A percentile compares a stretch with the other conserved stretches of the same genome.
Evolutionary conservation across 2,888 invertebrate genomes (phyloP).

Genomic region (Agrenia bidenticulata): DNA sequence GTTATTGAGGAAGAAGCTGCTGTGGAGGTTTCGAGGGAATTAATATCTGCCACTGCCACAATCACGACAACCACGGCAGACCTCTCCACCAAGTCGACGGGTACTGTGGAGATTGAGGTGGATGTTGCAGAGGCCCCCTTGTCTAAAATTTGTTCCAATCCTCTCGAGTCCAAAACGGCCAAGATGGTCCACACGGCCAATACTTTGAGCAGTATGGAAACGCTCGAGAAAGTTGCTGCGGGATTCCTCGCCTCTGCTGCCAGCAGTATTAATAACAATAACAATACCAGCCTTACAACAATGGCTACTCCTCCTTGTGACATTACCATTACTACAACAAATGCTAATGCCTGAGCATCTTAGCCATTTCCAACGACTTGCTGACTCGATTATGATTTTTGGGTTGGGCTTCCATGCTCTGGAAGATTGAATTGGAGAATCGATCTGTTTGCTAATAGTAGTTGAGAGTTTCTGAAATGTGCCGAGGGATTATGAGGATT

Average conservation of each 20-base stretch:
- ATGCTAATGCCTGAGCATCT: too few relatives aligned
- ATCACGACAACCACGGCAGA: constrained; percentile 12
- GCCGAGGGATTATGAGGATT: too few relatives aligned
- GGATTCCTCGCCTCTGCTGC: constrained; percentile 47
- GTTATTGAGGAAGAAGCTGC: not conserved
- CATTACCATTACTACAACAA: constrained; percentile 43
- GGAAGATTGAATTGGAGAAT: too few relatives aligned
- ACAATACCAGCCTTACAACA: constrained; percentile 46
- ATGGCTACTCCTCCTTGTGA: constrained; percentile 42
- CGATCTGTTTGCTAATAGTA: too few relatives aligned
- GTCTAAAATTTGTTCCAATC: too few relatives aligned
- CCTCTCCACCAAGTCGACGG: not conserved
- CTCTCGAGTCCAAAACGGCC: too few relatives aligned
- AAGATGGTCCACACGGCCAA: not conserved
- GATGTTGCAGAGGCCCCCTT: not conserved
- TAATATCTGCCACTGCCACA: constrained; percentile 16
- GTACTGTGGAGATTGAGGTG: not conserved
- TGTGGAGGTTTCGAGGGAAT: not conserved
- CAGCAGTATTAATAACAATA: constrained; percentile 47
- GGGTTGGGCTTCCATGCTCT: too few relatives aligned
- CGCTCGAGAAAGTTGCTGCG: constrained; percentile 51
- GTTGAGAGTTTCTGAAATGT: too few relatives aligned
- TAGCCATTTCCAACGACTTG: too few relatives aligned
- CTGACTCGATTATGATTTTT: too few relatives aligned
- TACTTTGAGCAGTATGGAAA: constrained; percentile 34